Evolutionary conservation across 35 echinoderm and acorn worm species (phyloP).

Genomic region (Anneissia japonica): DNA sequence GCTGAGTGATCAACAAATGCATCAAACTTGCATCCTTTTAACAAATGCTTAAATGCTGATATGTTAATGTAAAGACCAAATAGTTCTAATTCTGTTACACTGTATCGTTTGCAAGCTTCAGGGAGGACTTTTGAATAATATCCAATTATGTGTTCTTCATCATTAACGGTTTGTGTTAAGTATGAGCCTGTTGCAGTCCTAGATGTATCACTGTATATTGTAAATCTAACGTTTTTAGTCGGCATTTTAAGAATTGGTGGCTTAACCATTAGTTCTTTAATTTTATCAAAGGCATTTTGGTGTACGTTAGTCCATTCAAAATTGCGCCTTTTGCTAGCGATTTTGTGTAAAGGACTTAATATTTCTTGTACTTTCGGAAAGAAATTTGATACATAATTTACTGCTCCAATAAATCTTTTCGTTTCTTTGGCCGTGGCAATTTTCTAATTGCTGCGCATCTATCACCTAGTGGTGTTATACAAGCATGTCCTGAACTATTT

Average conservation of each 20-base stretch:
- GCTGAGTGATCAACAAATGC: no score
- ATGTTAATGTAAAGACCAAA: no score
- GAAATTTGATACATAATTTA: constrained; percentile 45
- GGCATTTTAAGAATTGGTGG: constrained; percentile 14
- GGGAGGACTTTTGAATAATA: constrained; percentile 48
- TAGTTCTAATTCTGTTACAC: no score
- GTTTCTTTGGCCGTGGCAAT: neutral
- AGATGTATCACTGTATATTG: constrained; percentile 34
- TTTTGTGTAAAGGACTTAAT: constrained; percentile 26
- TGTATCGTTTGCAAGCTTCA: no score
- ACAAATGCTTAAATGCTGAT: no score
- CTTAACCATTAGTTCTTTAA: constrained; percentile 30
- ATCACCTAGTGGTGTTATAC: neutral
- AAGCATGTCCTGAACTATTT: neutral
- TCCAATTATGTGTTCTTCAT: constrained; percentile 6
- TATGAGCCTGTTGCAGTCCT: constrained; percentile 26
- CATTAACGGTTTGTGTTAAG: constrained; percentile 28
- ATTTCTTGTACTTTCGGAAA: constrained; percentile 13
- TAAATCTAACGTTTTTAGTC: constrained; percentile 2
- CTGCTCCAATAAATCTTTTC: constrained; percentile 33
- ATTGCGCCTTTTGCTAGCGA: constrained; percentile 30
- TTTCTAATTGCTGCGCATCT: constrained; percentile 30
- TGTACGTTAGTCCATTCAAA: constrained; percentile 38
- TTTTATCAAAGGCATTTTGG: constrained; percentile 33
- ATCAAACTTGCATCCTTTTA: no score